Conservation (phyloP, 2,888 invertebrate genomes). For the Ornithoptera alexandrae region DNA sequence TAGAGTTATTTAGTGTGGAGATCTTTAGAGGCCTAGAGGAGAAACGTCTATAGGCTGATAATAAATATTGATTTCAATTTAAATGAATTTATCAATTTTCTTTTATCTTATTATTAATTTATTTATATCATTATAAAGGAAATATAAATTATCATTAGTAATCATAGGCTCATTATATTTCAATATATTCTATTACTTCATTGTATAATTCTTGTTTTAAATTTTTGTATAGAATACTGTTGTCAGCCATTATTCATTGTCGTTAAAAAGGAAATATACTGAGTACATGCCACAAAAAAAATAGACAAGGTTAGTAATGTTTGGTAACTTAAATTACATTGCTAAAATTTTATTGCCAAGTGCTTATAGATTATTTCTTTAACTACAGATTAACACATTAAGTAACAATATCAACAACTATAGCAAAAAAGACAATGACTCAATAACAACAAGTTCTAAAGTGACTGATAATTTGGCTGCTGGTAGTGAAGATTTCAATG, state of each 20-base stretch:
- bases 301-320: constrained; percentile 33
- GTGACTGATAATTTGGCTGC: constrained; percentile 43
- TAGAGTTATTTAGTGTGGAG: too few relatives aligned
- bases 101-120: not conserved
- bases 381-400: not conserved
- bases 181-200: constrained; percentile 12
- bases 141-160: too few relatives aligned
- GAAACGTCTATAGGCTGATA: too few relatives aligned
- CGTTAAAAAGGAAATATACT: constrained; percentile 44
- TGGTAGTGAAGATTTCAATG: constrained; percentile 46
- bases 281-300: constrained; percentile 32
- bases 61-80: too few relatives aligned
- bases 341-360: not conserved
- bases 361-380: not conserved
- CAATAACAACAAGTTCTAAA: constrained; percentile 23
- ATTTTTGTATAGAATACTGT: constrained; percentile 47
- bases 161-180: not conserved
- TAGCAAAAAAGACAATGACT: not conserved
- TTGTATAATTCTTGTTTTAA: not conserved
- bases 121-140: too few relatives aligned
- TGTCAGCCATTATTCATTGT: constrained; percentile 51
- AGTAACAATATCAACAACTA: not conserved
- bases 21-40: too few relatives aligned
- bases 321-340: not conserved
- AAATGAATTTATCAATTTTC: not conserved